phyloP scores from a whole-genome alignment of 2,888 invertebrate species.

The Leuctra nigra region DNA sequence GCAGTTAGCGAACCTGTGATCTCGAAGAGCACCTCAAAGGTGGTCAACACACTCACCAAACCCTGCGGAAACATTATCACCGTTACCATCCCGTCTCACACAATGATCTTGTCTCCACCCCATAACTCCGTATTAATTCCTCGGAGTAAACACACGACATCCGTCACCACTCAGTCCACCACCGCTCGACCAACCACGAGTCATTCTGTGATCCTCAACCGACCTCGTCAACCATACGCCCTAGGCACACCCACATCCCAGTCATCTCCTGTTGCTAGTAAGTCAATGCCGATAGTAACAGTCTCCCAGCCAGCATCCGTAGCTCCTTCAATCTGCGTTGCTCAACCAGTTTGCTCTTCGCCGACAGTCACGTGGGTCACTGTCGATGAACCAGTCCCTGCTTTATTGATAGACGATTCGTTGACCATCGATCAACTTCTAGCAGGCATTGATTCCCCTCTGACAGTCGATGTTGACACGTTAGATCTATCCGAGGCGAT shows the following conservation, averaged over 20 bases:
- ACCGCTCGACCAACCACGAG: too few relatives aligned
- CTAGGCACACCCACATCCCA: neutral
- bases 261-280: neutral
- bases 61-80: neutral
- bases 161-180: neutral
- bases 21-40: neutral
- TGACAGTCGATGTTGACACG: too few relatives aligned
- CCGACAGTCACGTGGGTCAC: too few relatives aligned
- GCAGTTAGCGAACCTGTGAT: neutral
- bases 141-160: neutral
- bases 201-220: neutral
- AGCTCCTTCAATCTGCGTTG: neutral
- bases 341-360: too few relatives aligned
- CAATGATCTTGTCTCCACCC: neutral
- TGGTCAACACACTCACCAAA: neutral
- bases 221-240: neutral
- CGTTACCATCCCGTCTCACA: neutral
- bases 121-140: neutral
- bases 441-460: too few relatives aligned
- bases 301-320: too few relatives aligned
- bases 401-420: too few relatives aligned
- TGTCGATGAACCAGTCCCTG: too few relatives aligned
- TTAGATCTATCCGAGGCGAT: too few relatives aligned
- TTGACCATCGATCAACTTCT: too few relatives aligned
- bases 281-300: neutral